Base-by-base conservation (phyloP, 2,888 invertebrate species). In the Napeogenes sylphis region DNA sequence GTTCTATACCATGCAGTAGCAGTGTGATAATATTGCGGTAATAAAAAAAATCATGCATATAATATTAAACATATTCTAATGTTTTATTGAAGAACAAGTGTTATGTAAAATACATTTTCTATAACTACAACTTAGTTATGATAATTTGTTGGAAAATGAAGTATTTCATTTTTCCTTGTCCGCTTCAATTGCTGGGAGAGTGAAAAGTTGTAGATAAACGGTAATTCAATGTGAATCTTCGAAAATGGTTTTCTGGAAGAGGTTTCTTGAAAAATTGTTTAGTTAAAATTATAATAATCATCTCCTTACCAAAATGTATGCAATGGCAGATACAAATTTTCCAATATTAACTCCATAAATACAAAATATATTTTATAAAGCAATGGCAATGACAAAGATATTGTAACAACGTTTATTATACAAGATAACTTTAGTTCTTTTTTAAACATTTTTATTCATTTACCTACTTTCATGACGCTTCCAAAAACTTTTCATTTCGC, bases 141-240 rank as follows among this genome's bases (percentile, higher is more conserved):
- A 72, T 73, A 72, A 55, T 61, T 64, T 58, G 54, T n/a, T 62
- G 56, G 73, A 67, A 70, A 10, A 42, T 3, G 5, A 8, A 8
- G 68, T 65, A 60, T 68, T 71, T 70, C 69, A 71, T 71, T 71
- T 67, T 68, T 68, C 67, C 67, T 68, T 62, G 62, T 68, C 63
- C 64, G 66, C 62, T 67, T 71, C 68, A 68, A 71, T 69, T 65
- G 67, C 57, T 61, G 38, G 64, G 63, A 64, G 65, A 67, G 69
- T 68, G 58, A 57, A 67, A 70, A 67, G 63, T 70, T 70, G 62
- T 55, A 51, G 60, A 63, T 70, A 69, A 68, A 69, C 64, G 64
- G 64, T 58, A 79, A 76, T 74, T 75, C 75, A 75, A 75, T 73
- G 72, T 70, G 73, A 58, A 59, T 56, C 61, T 45, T 47, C 55